These are phyloP conservation scores for Vidua macroura DNA, from an alignment of 2,113 vertebrate species.

Conservation along the genomic window DNA sequence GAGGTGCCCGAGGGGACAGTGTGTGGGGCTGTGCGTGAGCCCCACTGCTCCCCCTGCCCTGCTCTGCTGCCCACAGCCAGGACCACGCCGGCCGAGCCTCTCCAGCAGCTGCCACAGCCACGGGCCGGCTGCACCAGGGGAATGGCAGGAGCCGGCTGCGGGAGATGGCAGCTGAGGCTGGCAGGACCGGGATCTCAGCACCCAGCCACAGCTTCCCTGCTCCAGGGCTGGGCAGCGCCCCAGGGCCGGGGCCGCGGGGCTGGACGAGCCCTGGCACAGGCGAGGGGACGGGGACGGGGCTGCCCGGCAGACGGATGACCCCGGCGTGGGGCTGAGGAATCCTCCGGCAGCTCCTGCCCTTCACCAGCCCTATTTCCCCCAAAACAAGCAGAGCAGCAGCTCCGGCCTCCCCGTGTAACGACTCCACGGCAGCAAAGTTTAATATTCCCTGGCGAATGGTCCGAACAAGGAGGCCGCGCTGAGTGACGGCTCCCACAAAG, in stretches of 20 bases:
- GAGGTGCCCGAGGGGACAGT: not conserved
- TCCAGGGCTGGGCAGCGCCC: not conserved
- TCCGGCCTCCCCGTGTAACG: not conserved
- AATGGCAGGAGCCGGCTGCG: accelerated
- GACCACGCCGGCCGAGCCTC: accelerated
- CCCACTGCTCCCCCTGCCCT: not conserved
- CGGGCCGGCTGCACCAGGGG: accelerated
- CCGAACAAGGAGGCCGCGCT: not conserved
- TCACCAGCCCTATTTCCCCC: not conserved
- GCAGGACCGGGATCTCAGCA: not conserved
- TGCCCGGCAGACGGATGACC: not conserved
- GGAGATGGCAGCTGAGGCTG: accelerated
- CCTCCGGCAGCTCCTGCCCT: not conserved
- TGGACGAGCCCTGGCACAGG: accelerated
- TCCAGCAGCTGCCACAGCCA: accelerated
- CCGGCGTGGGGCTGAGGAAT: accelerated
- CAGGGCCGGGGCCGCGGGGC: not conserved
- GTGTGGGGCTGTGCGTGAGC: not conserved
- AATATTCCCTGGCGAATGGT: not conserved
- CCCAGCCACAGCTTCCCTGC: not conserved
- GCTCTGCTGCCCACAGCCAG: not conserved
- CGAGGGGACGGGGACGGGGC: accelerated
- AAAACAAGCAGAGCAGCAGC: not conserved
- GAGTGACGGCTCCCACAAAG: constrained; percentile 2
- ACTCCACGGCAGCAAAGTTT: not conserved